Base-by-base conservation (phyloP, 2,797 vertebrate genomes). In the Thunnus albacares region DNA sequence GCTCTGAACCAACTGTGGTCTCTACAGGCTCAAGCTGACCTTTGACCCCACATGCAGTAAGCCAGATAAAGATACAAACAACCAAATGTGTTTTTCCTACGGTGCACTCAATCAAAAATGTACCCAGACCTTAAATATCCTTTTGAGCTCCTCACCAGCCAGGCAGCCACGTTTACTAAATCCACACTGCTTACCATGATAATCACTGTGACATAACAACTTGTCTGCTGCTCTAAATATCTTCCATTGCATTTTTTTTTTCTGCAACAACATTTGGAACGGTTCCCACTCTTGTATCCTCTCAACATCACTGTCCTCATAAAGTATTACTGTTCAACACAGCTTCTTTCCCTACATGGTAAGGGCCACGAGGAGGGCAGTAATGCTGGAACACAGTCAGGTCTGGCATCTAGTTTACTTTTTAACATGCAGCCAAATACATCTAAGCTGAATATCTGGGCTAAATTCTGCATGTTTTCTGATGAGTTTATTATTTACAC, bases 341-440 rank as follows among this genome's bases (percentile, higher is more conserved):
- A 52, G 67, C 79, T 63, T 35, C 65, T 86, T 61, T 91, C 92
- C 90, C 84, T 94, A 92, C 82, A 93, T 88, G 91, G 92, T 87
- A 24, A 84, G 79, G 84, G 83, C 77, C 61, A 22, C 0, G 66
- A 79, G 43, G 53, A 83, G 82, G 77, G 74, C 72, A 83, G 71
- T 38, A 8, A 59, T 45, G 63, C 72, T 78, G 68, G 71, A 80
- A 30, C 73, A 71, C 75, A 87, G 60, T 71, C 15, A 75, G 28
- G 49, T 71, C 75, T 73, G 74, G 73, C 56, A 69, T 83, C 51
- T 73, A 58, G 51, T 80, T 82, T 62, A 75, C 65, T 77, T 69
- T 65, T 56, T 65, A 30, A 69, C 38, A 62, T n/a, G 24, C 33
- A 66, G 65, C 33, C 56, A 52, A 79, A 65, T 57, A 12, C 35